Base-by-base conservation (phyloP, 2,113 vertebrate species). In the Etia nguti region DNA sequence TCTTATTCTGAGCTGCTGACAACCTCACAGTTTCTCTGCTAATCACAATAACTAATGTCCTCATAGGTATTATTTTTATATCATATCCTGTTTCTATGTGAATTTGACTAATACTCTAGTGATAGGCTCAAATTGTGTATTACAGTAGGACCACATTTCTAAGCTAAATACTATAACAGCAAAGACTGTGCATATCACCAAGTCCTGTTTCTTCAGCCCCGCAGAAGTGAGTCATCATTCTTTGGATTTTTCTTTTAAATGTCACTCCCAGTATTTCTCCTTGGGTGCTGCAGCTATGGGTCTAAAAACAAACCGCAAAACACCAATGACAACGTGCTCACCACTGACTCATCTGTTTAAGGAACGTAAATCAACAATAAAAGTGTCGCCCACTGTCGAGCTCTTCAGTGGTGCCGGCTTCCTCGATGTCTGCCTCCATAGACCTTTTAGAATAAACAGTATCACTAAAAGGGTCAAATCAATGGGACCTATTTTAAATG, bases 161-260 rank as follows among this genome's bases (percentile, higher is more conserved):
- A 56, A 12, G 29, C 16, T 80, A 34, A 60, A 80, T 11, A 26
- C 22, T 24, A 8, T 20, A 9, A 29, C 18, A 81, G 26, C 18
- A 70, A 48, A 83, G 24, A 59, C 52, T 22, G 26, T 4, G 41
- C 50, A 86, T 13, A 22, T 65, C 41, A 13, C 43, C 55, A 60
- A 55, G 20, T n/a, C 2, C 5, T 24, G 13, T 31, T 12, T 79
- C 16, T 38, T 20, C 34, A 46, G 2, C 52, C 54, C 60, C 70
- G 52, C 31, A 77, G 50, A 57, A 31, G 1, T 88, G 84, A 93
- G 48, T 92, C 88, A 87, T 90, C 38, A 4, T 48, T 36, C 52
- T 89, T 89, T 91, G 6, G 87, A 93, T 92, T 93, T 92, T 92
- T 80, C 83, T 73, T 50, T 81, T 84, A 86, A 92, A 90, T 88